Evolutionary conservation across 2,888 invertebrate species (phyloP).

Genomic region (Unio delphinus): DNA sequence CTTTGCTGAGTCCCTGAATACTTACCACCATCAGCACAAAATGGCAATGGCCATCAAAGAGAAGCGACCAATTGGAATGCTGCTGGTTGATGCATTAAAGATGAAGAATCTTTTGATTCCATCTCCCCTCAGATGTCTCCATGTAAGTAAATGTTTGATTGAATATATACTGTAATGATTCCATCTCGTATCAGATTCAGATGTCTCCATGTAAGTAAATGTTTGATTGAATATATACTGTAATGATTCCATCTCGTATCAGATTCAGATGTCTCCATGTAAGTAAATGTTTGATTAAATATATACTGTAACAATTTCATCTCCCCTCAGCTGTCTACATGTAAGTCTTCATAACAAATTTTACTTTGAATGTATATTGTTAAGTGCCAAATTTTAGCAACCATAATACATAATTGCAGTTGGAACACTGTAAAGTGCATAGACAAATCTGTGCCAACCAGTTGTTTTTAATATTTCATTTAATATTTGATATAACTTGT

Average conservation of each 20-base stretch:
- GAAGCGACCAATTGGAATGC: constrained; percentile 81
- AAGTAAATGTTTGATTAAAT: not conserved
- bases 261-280: not conserved
- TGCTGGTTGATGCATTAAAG: constrained; percentile 80
- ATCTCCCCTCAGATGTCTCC: constrained; percentile 80
- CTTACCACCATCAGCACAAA: constrained; percentile 81
- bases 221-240: not conserved
- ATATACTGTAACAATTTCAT: not conserved
- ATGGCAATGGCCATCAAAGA: constrained; percentile 79
- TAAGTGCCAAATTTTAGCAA: too few relatives aligned
- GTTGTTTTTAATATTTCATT: too few relatives aligned
- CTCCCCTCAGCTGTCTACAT: constrained; percentile 1
- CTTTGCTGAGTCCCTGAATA: constrained; percentile 80
- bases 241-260: not conserved
- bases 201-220: not conserved
- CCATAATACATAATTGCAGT: too few relatives aligned
- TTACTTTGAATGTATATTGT: too few relatives aligned
- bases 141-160: constrained; percentile 72
- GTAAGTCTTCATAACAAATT: too few relatives aligned
- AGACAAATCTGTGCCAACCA: too few relatives aligned
- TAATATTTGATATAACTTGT: too few relatives aligned
- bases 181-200: too few relatives aligned
- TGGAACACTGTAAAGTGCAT: too few relatives aligned
- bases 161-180: not conserved
- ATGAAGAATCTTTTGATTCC: constrained; percentile 83